These are phyloP conservation scores for Junco hyemalis DNA, from an alignment of 2,113 vertebrate genomes.

Conservation along the genomic window DNA sequence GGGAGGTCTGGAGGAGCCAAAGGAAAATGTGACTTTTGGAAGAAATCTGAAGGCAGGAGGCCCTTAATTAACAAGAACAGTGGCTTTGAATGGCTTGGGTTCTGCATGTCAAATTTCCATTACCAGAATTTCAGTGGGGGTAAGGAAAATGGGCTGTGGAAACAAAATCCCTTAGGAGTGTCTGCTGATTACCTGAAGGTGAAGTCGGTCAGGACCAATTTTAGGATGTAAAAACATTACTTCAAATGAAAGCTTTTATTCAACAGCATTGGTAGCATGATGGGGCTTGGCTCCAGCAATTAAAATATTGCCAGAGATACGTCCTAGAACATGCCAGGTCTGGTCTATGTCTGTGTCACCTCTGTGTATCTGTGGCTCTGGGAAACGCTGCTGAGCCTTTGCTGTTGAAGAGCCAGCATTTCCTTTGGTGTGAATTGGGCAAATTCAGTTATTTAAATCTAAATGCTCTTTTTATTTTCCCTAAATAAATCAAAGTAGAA, in stretches of 20 bases:
- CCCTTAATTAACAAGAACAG: background rate
- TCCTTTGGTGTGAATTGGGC: background rate
- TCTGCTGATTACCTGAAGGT: background rate
- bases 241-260: background rate
- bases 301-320: background rate
- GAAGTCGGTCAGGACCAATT: background rate
- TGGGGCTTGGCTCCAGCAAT: background rate
- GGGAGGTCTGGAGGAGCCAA: background rate
- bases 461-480: background rate
- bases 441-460: background rate
- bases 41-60: background rate
- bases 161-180: background rate
- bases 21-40: constrained; percentile 43
- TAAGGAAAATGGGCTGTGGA: background rate
- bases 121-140: background rate
- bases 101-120: background rate
- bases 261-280: background rate
- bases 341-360: background rate
- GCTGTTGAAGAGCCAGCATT: background rate
- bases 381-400: background rate
- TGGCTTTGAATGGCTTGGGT: background rate
- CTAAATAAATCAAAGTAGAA: background rate
- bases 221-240: background rate
- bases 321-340: background rate
- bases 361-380: background rate